Evolutionary conservation across 2,797 vertebrate species (phyloP), one percentile per base, ranked within the genome.

Genomic region (Takifugu rubripes): DNA sequence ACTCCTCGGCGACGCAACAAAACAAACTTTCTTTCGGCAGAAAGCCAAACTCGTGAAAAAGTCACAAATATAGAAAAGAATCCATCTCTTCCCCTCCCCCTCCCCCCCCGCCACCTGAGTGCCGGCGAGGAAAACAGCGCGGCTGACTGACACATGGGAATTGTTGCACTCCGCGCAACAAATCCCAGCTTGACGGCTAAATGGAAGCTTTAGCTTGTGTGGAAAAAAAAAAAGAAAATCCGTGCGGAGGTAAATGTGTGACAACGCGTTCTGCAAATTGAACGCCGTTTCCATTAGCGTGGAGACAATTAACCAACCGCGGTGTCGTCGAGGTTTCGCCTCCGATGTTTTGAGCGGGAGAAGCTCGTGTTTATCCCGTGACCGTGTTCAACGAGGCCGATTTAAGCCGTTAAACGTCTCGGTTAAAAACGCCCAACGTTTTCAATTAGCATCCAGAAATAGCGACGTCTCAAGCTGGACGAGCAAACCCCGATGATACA

Each of bases 111-210:
- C 27, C 27, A 7, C 27, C 27, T 4, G 27, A 29, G 27, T 27
- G 1, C 4, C 62, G 48, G 61, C 52, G 6, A 66, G 40, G 21
- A 59, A 65, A 76, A 61, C 77, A 70, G 71, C 47, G n/a, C 7
- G 58, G 61, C 58, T 9, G 56, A 55, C 25, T 43, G 57, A 77
- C 68, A 74, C 59, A 59, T 25, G 46, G 56, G 70, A 83, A 77
- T 73, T 70, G 63, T 61, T 59, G 75, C 25, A 55, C 36, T 55
- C 24, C 12, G 59, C 71, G 72, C 26, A 61, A 69, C 72, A 81
- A 59, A 74, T 57, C 52, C 50, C 56, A 54, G 65, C 54, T 65
- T 49, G 40, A 25, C 25, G 56, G 47, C 47, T 56, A 58, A 48
- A 63, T 17, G 26, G n/a, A 47, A 53, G 33, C 40, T 53, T 24